phyloP scores from a whole-genome alignment of 2,113 vertebrate genomes.

The Alligator sinensis region DNA sequence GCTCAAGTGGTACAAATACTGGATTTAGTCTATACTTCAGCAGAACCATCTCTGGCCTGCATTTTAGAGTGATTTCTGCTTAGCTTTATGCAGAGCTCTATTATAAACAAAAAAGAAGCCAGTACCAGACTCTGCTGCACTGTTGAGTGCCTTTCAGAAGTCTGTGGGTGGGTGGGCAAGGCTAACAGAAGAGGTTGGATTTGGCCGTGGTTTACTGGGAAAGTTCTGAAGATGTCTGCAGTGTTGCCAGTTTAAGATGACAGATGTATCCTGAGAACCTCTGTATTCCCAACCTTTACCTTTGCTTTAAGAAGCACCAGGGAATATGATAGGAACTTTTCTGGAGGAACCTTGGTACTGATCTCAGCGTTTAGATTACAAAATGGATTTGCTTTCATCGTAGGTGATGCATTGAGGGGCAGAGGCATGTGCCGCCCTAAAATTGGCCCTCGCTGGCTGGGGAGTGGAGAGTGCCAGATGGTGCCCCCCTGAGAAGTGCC shows the following conservation, averaged over 20 bases:
- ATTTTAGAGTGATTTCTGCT: slow-evolving; percentile 53
- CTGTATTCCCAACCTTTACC: slow-evolving; percentile 1
- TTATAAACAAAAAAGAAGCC: slow-evolving; percentile 48
- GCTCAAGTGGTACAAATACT: background rate
- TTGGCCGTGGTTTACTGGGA: background rate
- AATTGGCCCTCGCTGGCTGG: too few species aligned
- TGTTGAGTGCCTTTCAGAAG: slow-evolving; percentile 49
- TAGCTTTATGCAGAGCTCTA: slow-evolving; percentile 30
- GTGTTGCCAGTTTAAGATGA: slow-evolving; percentile 26
- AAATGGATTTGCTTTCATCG: slow-evolving; percentile 15
- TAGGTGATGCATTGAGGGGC: too few species aligned
- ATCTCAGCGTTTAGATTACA: slow-evolving; percentile 51
- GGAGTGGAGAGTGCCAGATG: too few species aligned
- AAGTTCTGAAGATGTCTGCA: slow-evolving; percentile 37
- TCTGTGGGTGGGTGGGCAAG: slow-evolving; percentile 28
- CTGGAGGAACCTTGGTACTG: slow-evolving; percentile 41
- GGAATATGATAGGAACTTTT: slow-evolving; percentile 62
- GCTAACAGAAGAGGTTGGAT: slow-evolving; percentile 38
- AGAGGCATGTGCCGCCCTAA: too few species aligned
- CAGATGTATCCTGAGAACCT: background rate
- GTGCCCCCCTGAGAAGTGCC: too few species aligned
- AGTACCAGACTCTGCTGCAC: background rate
- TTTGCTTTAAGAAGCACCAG: slow-evolving; percentile 10
- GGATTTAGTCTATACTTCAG: background rate
- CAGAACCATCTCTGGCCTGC: slow-evolving; percentile 2